Evolutionary conservation across 1,140 invertebrate genomes (phyloP).

Genomic region (Musca vetustissima): DNA sequence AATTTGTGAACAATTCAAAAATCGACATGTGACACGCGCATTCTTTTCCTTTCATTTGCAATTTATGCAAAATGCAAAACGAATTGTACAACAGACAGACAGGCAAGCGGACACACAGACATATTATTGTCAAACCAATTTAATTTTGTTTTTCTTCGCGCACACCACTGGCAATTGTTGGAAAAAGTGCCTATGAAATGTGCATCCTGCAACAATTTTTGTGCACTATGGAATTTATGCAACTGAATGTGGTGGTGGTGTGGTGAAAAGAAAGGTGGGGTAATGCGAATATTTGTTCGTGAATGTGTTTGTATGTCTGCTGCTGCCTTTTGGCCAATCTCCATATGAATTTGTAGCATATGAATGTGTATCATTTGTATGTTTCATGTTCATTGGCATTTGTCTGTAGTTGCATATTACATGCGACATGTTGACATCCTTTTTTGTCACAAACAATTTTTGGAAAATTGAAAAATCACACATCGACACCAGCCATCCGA

Average conservation of each 20-base stretch:
- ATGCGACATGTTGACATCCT: conserved; percentile 21
- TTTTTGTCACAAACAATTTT: conserved; percentile 23
- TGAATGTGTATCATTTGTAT: not conserved
- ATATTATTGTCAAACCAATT: too few relatives aligned
- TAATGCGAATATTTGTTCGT: not conserved
- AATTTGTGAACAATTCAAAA: conserved; percentile 54
- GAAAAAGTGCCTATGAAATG: too few relatives aligned
- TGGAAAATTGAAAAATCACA: conserved; percentile 12
- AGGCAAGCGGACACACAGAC: not conserved
- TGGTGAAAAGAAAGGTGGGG: too few relatives aligned
- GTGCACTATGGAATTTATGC: too few relatives aligned
- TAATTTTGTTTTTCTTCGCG: too few relatives aligned
- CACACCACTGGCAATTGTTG: too few relatives aligned
- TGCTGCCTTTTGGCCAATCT: not conserved
- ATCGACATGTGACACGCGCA: conserved; percentile 55
- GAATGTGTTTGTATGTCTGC: not conserved
- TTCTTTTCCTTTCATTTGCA: conserved; percentile 32
- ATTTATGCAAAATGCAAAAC: conserved; percentile 47
- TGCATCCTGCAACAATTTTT: too few relatives aligned
- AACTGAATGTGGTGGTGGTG: too few relatives aligned
- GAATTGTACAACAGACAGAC: conserved; percentile 47
- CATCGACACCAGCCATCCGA: not conserved
- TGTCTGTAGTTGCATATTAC: conserved; percentile 5
- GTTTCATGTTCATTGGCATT: not conserved
- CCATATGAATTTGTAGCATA: not conserved